Conservation (phyloP, 1,140 invertebrate genomes). For the Mesaphorura yosii region DNA sequence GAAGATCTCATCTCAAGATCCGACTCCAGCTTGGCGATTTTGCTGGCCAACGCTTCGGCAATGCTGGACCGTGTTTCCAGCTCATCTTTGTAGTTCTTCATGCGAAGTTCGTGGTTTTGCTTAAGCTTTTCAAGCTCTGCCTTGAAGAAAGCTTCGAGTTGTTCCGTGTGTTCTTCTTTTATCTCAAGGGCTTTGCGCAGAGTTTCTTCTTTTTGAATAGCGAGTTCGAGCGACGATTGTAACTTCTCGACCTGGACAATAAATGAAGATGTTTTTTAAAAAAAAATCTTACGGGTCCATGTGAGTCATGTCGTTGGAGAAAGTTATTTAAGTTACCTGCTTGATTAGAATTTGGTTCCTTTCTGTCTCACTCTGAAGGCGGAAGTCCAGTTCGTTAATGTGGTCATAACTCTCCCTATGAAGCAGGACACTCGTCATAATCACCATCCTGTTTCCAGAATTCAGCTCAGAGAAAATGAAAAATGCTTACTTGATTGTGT, state of each 20-base stretch:
- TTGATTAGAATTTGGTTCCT: slow-evolving; percentile 1
- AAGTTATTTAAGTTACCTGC: not conserved
- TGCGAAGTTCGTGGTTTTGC: not conserved
- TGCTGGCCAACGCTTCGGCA: not conserved
- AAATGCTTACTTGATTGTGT: slow-evolving; percentile 4
- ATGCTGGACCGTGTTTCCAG: not conserved
- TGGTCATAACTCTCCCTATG: slow-evolving; percentile 7
- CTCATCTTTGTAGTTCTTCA: not conserved
- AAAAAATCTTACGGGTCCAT: too few species aligned
- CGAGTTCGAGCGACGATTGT: not conserved
- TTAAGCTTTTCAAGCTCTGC: slow-evolving; percentile 15
- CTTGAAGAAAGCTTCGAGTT: slow-evolving; percentile 1
- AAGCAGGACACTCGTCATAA: too few species aligned
- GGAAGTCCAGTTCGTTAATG: not conserved
- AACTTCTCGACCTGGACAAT: slow-evolving; percentile 8
- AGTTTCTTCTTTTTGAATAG: slow-evolving; percentile 11
- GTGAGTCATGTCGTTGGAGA: too few species aligned
- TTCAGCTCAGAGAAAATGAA: too few species aligned
- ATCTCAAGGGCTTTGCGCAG: slow-evolving; percentile 15
- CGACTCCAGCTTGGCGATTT: slow-evolving; percentile 7
- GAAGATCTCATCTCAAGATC: not conserved
- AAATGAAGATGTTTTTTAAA: not conserved
- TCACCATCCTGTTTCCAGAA: too few species aligned
- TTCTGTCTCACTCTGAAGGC: not conserved
- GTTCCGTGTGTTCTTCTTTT: slow-evolving; percentile 16